phyloP scores from a whole-genome alignment of 1,140 invertebrate genomes.

The Araneus ventricosus region DNA sequence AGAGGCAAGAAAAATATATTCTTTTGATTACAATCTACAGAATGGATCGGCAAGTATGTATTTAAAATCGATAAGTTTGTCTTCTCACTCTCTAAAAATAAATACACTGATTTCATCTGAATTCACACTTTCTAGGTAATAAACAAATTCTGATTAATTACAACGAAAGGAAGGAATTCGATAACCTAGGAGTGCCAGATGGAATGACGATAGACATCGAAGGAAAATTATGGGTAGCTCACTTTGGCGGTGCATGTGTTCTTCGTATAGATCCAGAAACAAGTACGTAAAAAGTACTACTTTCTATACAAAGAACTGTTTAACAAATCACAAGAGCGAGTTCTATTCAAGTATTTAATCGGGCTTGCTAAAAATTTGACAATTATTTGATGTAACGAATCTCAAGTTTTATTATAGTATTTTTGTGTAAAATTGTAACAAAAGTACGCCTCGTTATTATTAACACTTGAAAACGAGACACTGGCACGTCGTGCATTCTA shows the following conservation, averaged over 20 bases:
- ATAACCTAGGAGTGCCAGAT: conserved; percentile 84
- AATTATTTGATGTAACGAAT: too few species aligned
- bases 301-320: too few species aligned
- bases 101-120: neutral
- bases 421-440: too few species aligned
- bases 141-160: conserved; percentile 81
- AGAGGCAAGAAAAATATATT: conserved; percentile 80
- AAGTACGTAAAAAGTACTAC: conserved; percentile 76
- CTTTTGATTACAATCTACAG: conserved; percentile 87
- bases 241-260: conserved; percentile 82
- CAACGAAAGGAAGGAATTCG: conserved; percentile 77
- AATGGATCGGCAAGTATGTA: conserved; percentile 85
- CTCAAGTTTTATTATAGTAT: too few species aligned
- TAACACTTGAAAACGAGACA: too few species aligned
- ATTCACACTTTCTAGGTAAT: conserved; percentile 79
- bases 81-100: too few species aligned
- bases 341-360: too few species aligned
- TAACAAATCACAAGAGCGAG: too few species aligned
- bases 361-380: too few species aligned
- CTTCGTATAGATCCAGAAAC: conserved; percentile 79
- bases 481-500: too few species aligned
- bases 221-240: conserved; percentile 87
- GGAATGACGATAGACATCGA: conserved; percentile 88
- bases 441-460: too few species aligned
- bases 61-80: too few species aligned